Conservation (phyloP, 2,797 vertebrate genomes). For the Poeciliopsis paucimaculata region DNA sequence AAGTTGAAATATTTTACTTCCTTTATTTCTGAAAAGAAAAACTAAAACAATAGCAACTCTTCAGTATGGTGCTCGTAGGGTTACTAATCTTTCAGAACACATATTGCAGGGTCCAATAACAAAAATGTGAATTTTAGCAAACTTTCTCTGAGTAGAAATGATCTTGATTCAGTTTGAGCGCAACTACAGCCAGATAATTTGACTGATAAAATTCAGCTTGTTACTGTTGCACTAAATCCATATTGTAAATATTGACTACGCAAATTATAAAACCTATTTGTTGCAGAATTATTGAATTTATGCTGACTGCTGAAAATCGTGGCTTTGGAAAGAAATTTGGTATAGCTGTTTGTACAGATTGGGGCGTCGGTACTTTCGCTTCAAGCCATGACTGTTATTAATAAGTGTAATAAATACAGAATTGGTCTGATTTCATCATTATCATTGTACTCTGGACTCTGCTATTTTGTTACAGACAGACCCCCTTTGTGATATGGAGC, state of each 20-base stretch:
- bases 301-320: not conserved
- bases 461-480: not conserved
- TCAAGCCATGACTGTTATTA: not conserved
- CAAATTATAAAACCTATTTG: not conserved
- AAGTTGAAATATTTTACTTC: not conserved
- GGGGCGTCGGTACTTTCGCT: not conserved
- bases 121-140: not conserved
- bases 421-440: not conserved
- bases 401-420: not conserved
- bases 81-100: not conserved
- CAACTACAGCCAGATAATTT: no score
- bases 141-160: not conserved
- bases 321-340: not conserved
- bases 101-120: not conserved
- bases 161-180: not conserved
- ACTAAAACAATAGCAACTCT: not conserved
- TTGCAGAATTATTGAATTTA: not conserved
- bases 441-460: not conserved
- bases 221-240: not conserved
- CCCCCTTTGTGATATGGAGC: not conserved
- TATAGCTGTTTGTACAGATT: not conserved
- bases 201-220: not conserved
- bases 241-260: not conserved
- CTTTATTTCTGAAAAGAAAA: not conserved
- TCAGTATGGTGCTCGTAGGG: not conserved